Evolutionary conservation across 2,888 invertebrate species (phyloP), one percentile per base, ranked within the genome.

Genomic region (Lithosia quadra): DNA sequence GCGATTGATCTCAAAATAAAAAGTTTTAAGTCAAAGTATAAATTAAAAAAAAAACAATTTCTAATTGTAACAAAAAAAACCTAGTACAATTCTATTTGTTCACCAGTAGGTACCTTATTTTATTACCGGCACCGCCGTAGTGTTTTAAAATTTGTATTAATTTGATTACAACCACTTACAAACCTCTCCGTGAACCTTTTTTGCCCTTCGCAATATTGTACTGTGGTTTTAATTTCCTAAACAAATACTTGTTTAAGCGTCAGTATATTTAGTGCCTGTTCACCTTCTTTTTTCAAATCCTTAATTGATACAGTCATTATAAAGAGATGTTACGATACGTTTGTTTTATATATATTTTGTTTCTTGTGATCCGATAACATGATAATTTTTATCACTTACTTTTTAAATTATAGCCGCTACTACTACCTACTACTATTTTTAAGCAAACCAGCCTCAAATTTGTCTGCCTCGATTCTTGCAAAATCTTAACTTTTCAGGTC

Each of bases 221-320:
- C 43, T 43, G 18, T 49, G 9, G 8, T 56, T 56, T 24, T 56
- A 56, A 56, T 22, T 56, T 56, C 56, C 56, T 56, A 56, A 56
- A 28, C 56, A 56, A 56, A 56, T 56, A 56, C 1, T 49, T n/a
- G 49, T n/a, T 49, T n/a, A 9, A 49, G 9, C n/a, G 2, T 49
- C 49, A n/a, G 49, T 49, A 3, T 49, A 49, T 49, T 49, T 49
- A 49, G n/a, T 49, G n/a, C 49, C n/a, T 49, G n/a, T 49, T n/a
- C 49, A 49, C n/a, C 49, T 49, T n/a, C 18, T 49, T 49, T 49
- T 49, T 49, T 49, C 43, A 49, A n/a, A n/a, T n/a, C n/a, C 9
- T n/a, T 49, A 49, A 49, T 49, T n/a, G n/a, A 49, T 49, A 49
- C 18, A 49, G 49, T n/a, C 49, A 49, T 49, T 49, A 49, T n/a